A percentile compares a stretch with the other conserved stretches of the same genome.
These are phyloP conservation scores for Entomyzon cyanotis DNA, from an alignment of 2,113 vertebrate genomes.

Conservation along the genomic window DNA sequence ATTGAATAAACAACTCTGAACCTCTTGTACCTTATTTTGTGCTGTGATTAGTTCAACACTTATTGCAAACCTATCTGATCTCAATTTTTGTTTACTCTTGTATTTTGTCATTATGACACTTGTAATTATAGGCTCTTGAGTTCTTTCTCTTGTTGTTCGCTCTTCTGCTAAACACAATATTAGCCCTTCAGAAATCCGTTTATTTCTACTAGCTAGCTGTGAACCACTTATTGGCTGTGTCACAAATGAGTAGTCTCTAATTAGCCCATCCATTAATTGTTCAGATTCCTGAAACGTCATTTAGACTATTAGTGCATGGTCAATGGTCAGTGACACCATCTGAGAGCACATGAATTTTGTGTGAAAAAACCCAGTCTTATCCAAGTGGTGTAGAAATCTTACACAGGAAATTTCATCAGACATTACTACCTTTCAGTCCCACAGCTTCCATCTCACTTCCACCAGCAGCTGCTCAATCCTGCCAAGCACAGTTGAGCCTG, in stretches of 20 bases:
- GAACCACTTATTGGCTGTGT: neutral
- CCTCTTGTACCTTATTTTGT: slow-evolving; percentile 6
- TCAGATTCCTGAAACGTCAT: neutral
- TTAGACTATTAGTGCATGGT: neutral
- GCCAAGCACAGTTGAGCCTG: neutral
- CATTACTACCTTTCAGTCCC: neutral
- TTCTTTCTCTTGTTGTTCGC: slow-evolving; percentile 12
- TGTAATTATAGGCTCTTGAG: slow-evolving; percentile 26
- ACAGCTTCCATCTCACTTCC: neutral
- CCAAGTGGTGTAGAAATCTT: neutral
- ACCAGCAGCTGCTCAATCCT: neutral
- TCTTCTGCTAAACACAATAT: slow-evolving; percentile 12
- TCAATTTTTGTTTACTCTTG: slow-evolving; percentile 40
- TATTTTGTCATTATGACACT: slow-evolving; percentile 35
- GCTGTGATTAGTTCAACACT: neutral
- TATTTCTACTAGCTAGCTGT: neutral
- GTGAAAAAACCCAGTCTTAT: neutral
- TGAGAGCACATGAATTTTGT: neutral
- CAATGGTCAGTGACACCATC: neutral
- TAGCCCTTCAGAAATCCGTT: slow-evolving; percentile 19
- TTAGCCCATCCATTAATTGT: neutral
- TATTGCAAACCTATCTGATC: slow-evolving; percentile 15
- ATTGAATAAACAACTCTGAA: slow-evolving; percentile 4
- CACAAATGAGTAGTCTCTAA: neutral
- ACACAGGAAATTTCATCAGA: neutral